phyloP scores from a whole-genome alignment of 2,797 vertebrate species.

The Rhinoraja longicauda region DNA sequence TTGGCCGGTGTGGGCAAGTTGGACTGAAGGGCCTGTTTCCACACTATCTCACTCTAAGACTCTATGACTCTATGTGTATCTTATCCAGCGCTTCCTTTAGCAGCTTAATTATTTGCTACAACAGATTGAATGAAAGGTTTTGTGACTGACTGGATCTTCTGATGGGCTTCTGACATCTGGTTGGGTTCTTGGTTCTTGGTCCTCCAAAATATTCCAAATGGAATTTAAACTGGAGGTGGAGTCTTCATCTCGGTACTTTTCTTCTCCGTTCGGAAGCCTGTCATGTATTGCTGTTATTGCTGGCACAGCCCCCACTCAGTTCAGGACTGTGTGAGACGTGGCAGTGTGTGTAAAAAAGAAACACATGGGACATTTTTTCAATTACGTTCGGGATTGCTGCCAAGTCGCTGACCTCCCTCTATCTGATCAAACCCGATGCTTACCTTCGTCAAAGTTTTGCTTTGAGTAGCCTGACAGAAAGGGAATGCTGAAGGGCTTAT shows the following conservation, averaged over 20 bases:
- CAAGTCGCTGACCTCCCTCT: neutral
- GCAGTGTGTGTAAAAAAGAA: constrained; percentile 10
- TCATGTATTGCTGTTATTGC: neutral
- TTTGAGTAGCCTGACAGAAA: neutral
- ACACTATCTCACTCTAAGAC: too few relatives aligned
- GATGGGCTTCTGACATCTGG: neutral
- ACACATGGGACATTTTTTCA: neutral
- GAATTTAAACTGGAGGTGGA: too few relatives aligned
- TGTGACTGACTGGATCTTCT: neutral
- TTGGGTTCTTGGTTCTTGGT: too few relatives aligned
- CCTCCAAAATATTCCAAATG: too few relatives aligned
- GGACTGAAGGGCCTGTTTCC: too few relatives aligned
- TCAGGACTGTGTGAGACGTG: constrained; percentile 16
- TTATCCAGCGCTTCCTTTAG: neutral
- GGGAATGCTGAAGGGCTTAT: neutral
- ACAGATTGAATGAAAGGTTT: neutral
- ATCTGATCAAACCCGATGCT: neutral
- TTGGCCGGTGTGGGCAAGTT: too few relatives aligned
- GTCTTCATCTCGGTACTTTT: neutral
- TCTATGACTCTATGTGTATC: neutral
- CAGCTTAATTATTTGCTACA: neutral
- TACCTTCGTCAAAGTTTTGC: neutral
- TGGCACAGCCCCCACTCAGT: neutral
- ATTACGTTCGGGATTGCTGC: neutral
- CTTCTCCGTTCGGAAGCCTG: neutral